phyloP scores from a whole-genome alignment of 2,797 vertebrate species.

The Hyperoplus lanceolatus region DNA sequence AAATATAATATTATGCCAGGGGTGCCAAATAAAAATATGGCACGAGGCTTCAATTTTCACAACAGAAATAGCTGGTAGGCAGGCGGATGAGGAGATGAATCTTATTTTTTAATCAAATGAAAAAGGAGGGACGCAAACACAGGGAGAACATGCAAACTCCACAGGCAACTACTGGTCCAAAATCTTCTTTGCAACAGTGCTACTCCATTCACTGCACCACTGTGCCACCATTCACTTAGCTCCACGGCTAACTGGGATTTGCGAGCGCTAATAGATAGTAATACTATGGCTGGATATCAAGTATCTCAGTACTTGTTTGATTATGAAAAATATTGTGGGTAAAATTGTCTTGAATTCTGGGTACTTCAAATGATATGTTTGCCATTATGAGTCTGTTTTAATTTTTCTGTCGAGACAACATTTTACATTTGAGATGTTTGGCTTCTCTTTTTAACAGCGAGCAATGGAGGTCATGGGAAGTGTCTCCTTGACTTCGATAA shows the following conservation, averaged over 20 bases:
- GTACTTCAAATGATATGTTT: background rate
- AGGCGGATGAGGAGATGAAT: background rate
- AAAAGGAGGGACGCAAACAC: background rate
- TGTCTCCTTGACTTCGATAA: background rate
- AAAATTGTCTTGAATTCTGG: background rate
- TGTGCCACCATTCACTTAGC: background rate
- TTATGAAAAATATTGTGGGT: no score
- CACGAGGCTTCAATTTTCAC: slow-evolving; percentile 8
- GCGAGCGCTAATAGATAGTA: background rate
- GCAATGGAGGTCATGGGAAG: background rate
- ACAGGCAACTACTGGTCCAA: background rate
- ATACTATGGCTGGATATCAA: background rate
- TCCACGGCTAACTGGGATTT: background rate
- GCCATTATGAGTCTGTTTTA: no score
- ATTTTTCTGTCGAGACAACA: background rate
- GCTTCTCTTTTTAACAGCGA: background rate
- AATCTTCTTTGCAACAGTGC: background rate
- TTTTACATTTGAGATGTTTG: background rate
- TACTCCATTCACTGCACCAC: background rate
- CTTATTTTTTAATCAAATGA: background rate
- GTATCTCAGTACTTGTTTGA: background rate
- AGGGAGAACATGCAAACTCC: background rate
- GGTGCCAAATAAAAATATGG: background rate
- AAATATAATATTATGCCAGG: slow-evolving; percentile 19
- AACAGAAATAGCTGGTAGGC: background rate